Evolutionary conservation across 2,113 vertebrate genomes (phyloP), one percentile per base, ranked within the genome.

Genomic region (Thamnophis sirtalis): DNA sequence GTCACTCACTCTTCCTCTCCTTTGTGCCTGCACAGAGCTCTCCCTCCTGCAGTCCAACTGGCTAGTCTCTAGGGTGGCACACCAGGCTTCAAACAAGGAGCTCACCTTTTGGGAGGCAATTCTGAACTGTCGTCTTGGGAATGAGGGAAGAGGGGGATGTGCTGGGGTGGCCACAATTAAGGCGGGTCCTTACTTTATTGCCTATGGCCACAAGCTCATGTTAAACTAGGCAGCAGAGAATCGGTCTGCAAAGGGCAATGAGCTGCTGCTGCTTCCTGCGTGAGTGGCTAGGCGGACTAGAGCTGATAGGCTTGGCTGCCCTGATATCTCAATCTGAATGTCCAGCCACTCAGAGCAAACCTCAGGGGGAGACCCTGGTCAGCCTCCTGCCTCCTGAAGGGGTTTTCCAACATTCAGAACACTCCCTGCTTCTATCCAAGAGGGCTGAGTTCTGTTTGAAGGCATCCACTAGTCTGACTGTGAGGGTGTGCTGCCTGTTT

Each of bases 281-380:
- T 9, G 33, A 89, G 86, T 50, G 22, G 89, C 53, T 92, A 51
- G 91, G 68, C 85, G 86, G 85, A 94, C 97, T 97, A 90, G 97
- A 97, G 96, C 15, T 87, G 90, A 93, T 87, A 91, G 38, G 86
- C 73, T 56, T 84, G 49, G 51, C 54, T 85, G 28, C 87, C 43
- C 54, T 63, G 50, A 28, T 56, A 60, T 89, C 80, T 89, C 55
- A 51, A 85, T 92, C 87, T 60, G 54, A 89, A 84, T 10, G 48
- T 2, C 84, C 88, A 54, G 68, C 26, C 6, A 55, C 53, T 50
- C 54, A 84, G 53, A 58, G 51, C 8, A 48, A 54, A 84, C 84
- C 55, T 50, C 51, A 8, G 89, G 0, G 28, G 48, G 87, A 38
- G 10, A 15, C 55, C 28, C 9, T 1, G 73, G 56, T 56, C 84